These are phyloP conservation scores for Pica pica DNA, from an alignment of 2,113 vertebrate species.

Conservation along the genomic window DNA sequence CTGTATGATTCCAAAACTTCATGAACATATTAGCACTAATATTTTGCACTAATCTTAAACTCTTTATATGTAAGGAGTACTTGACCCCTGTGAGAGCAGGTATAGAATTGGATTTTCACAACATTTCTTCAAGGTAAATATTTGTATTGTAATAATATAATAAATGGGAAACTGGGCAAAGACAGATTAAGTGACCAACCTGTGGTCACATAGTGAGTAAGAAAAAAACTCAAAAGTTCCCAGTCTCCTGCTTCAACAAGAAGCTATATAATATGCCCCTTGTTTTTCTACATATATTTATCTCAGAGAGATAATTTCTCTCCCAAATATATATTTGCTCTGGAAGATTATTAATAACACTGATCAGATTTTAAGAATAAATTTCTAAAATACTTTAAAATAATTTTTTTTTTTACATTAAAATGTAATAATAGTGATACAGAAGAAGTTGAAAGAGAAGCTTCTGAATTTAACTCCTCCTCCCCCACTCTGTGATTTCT, in stretches of 20 bases:
- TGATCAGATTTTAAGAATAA: neutral
- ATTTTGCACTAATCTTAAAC: neutral
- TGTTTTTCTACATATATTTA: neutral
- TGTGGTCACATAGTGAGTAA: neutral
- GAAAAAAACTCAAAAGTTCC: neutral
- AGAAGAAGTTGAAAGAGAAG: neutral
- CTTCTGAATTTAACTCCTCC: neutral
- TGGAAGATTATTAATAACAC: neutral
- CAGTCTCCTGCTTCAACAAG: neutral
- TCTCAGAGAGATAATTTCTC: neutral
- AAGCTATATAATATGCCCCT: fast-evolving
- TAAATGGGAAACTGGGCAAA: neutral
- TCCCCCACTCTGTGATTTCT: neutral
- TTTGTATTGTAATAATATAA: neutral
- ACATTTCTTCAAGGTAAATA: neutral
- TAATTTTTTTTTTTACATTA: neutral
- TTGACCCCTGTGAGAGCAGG: neutral
- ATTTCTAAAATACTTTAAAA: neutral
- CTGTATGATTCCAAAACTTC: neutral
- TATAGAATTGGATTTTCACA: neutral
- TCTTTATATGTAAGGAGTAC: neutral
- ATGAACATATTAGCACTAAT: neutral
- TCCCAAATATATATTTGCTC: neutral
- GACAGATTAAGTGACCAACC: neutral
- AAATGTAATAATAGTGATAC: neutral